Conservation (phyloP, 2,888 invertebrate genomes). For the Dione juno region DNA sequence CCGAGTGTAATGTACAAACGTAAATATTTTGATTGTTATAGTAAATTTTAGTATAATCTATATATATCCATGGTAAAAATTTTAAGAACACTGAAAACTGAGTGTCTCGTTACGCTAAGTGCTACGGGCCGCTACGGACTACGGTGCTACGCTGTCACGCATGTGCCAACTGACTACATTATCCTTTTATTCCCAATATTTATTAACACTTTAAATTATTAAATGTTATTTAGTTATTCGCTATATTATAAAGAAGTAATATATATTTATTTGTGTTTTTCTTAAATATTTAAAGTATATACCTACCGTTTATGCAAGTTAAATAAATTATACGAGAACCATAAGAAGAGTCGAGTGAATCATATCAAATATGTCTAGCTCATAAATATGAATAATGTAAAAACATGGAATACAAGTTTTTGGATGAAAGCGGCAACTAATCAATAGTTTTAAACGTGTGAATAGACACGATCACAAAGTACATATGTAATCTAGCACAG, state of each 20-base stretch:
- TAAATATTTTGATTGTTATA: background rate
- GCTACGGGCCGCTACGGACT: constrained; percentile 50
- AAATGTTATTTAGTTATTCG: constrained; percentile 1
- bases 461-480: constrained; percentile 47
- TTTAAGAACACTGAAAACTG: background rate
- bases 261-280: background rate
- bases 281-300: background rate
- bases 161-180: constrained; percentile 50
- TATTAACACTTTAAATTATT: constrained; percentile 15
- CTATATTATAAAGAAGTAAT: background rate
- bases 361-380: background rate
- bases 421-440: constrained; percentile 27
- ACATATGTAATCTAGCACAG: constrained; percentile 54
- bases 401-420: background rate
- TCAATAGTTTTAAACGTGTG: constrained; percentile 36
- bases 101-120: constrained; percentile 22
- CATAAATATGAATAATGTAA: constrained; percentile 10
- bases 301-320: background rate
- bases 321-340: background rate
- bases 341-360: background rate
- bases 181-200: constrained; percentile 27
- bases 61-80: constrained; percentile 1
- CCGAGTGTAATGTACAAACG: background rate
- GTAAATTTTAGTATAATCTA: background rate
- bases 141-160: constrained; percentile 54